phyloP scores from a whole-genome alignment of 1,140 invertebrate genomes.

The Drosophila nebulosa region DNA sequence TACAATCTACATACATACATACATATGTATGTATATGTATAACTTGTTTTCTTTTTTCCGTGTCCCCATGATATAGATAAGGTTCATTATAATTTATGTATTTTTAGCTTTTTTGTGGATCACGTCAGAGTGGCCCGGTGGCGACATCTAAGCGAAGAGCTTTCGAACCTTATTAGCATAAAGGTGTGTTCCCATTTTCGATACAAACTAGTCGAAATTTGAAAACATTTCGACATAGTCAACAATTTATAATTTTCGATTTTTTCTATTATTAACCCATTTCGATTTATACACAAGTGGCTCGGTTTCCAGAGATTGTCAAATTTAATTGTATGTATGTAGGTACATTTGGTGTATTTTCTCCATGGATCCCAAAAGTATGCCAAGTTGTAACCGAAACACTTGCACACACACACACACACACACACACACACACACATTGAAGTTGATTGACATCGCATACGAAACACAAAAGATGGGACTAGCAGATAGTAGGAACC shows the following conservation, averaged over 20 bases:
- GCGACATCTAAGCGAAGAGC: neutral
- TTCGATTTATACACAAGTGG: neutral
- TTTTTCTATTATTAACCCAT: too few relatives aligned
- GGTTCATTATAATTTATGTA: neutral
- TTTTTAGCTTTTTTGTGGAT: neutral
- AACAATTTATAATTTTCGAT: too few relatives aligned
- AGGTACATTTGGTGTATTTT: neutral
- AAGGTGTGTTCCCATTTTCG: too few relatives aligned
- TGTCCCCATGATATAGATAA: neutral
- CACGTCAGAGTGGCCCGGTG: neutral
- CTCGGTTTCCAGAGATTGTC: neutral
- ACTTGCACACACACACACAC: neutral
- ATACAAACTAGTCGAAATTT: too few relatives aligned
- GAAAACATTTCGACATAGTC: too few relatives aligned
- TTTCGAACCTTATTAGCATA: neutral
- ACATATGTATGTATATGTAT: neutral
- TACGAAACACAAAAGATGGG: constrained; percentile 16
- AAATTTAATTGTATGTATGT: neutral
- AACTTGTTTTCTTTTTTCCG: neutral
- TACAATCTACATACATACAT: neutral
- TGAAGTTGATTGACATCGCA: constrained; percentile 1
- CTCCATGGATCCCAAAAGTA: neutral
- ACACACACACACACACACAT: neutral
- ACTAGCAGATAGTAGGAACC: neutral
- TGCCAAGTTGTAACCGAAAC: neutral